phyloP scores from a whole-genome alignment of 2,113 vertebrate species.

The Alectura lathami region DNA sequence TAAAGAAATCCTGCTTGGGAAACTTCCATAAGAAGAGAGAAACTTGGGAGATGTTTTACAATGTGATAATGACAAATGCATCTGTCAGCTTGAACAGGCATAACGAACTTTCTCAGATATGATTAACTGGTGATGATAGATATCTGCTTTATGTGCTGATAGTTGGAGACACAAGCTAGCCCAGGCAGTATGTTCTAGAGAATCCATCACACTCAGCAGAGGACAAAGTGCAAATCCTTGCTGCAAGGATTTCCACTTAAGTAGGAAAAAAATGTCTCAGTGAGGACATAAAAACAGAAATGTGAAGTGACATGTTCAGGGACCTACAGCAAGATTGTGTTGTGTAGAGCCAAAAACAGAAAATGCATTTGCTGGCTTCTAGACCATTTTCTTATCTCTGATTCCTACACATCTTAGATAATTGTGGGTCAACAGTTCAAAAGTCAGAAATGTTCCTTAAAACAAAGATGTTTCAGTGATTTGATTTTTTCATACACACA shows the following conservation, averaged over 20 bases:
- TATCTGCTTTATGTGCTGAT: constrained; percentile 1
- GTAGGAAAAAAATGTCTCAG: background rate
- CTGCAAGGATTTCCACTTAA: constrained; percentile 23
- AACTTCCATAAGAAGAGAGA: background rate
- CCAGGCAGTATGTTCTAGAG: background rate
- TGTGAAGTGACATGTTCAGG: background rate
- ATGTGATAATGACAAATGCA: constrained; percentile 36
- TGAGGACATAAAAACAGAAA: constrained; percentile 28
- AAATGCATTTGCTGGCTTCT: background rate
- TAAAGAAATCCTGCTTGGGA: background rate
- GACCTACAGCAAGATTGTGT: background rate
- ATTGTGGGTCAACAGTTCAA: background rate
- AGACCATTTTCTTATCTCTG: background rate
- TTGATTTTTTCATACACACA: background rate
- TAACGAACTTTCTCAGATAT: constrained; percentile 28
- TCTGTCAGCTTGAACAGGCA: background rate
- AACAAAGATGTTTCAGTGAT: background rate
- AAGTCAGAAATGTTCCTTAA: background rate
- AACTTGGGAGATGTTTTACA: background rate
- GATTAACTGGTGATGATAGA: constrained; percentile 60
- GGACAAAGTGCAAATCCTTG: constrained; percentile 1
- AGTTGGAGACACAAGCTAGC: constrained; percentile 23
- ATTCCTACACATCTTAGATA: background rate
- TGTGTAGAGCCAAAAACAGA: background rate
- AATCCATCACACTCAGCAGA: background rate